Conservation (phyloP, 2,797 vertebrate species). For the Spea hammondii region DNA sequence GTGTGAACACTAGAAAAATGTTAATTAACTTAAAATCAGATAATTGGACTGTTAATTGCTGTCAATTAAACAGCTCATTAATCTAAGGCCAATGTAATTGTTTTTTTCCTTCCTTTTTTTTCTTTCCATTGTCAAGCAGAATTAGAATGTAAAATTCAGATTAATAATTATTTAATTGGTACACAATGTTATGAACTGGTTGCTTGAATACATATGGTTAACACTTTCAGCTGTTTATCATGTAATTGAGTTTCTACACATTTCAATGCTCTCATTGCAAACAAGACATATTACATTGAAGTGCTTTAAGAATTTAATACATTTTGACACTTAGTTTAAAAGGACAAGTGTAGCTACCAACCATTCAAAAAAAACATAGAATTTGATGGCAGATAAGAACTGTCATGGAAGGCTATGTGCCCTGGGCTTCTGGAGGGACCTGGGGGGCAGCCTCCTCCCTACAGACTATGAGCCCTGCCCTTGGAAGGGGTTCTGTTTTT, state of each 20-base stretch:
- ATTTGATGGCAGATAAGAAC: not conserved
- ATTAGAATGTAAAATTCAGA: conserved; percentile 50
- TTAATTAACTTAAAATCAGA: conserved; percentile 50
- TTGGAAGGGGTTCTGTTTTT: no score
- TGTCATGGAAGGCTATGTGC: not conserved
- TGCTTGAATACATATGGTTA: conserved; percentile 45
- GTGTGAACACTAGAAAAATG: conserved; percentile 44
- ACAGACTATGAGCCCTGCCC: no score
- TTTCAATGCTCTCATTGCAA: conserved; percentile 25
- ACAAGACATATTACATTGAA: conserved; percentile 4
- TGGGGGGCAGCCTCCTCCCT: no score
- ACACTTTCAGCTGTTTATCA: conserved; percentile 29
- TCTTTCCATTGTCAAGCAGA: conserved; percentile 43
- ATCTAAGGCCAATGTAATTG: conserved; percentile 53
- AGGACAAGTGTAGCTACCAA: not conserved
- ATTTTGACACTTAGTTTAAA: not conserved
- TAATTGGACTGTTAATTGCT: conserved; percentile 54
- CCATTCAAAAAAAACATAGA: not conserved
- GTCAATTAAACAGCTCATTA: conserved; percentile 53
- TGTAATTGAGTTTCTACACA: conserved; percentile 36
- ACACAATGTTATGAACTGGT: conserved; percentile 38
- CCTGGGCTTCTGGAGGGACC: no score
- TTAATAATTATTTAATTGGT: conserved; percentile 53
- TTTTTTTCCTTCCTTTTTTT: conserved; percentile 21
- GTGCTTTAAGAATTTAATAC: not conserved